phyloP scores from a whole-genome alignment of 2,797 vertebrate species.

The Myotis daubentonii region DNA sequence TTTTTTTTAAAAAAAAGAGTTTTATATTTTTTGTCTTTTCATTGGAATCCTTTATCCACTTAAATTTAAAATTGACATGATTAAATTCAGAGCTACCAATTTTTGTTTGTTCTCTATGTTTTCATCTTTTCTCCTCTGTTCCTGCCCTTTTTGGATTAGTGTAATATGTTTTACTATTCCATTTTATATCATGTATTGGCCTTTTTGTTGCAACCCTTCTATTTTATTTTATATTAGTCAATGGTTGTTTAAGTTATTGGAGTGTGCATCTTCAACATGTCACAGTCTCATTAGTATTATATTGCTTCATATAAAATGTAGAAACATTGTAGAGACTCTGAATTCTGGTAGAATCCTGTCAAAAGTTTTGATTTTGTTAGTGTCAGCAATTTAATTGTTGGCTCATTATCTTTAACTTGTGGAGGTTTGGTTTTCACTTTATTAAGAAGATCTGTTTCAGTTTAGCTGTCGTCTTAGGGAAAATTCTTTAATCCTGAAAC shows the following conservation, averaged over 20 bases:
- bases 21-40: not conserved
- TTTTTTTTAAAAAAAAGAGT: not conserved
- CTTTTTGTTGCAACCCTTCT: not conserved
- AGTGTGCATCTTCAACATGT: not conserved
- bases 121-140: not conserved
- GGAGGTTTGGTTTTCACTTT: constrained; percentile 26
- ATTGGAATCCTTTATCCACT: constrained; percentile 7
- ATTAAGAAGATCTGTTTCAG: not conserved
- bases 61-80: not conserved
- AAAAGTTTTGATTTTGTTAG: constrained; percentile 11
- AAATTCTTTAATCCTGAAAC: not conserved
- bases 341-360: constrained; percentile 16
- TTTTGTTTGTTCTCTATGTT: not conserved
- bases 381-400: not conserved
- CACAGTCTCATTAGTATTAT: not conserved
- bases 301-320: not conserved
- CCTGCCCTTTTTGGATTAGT: not conserved
- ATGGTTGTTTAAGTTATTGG: not conserved
- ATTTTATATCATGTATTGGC: not conserved
- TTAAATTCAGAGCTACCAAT: not conserved
- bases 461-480: not conserved
- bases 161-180: not conserved
- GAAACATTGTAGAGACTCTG: not conserved
- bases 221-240: constrained; percentile 24
- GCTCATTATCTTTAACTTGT: not conserved